Conservation (phyloP, 1,140 invertebrate genomes). For the Diprion similis region DNA sequence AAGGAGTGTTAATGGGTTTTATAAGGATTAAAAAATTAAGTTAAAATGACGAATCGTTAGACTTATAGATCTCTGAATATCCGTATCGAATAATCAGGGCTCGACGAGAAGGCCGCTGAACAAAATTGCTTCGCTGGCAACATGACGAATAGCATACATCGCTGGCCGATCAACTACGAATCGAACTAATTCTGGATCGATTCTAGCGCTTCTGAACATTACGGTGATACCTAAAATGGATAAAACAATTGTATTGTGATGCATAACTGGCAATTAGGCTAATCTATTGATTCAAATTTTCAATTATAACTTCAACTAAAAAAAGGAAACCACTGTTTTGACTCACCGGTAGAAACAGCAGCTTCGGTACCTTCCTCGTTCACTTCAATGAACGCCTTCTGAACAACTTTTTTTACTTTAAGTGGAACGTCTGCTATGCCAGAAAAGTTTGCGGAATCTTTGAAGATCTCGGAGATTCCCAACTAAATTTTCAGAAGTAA, state of each 20-base stretch:
- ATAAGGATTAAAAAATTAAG: too few species aligned
- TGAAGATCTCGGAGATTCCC: conserved; percentile 65
- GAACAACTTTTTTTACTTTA: conserved; percentile 59
- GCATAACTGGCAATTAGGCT: conserved; percentile 27
- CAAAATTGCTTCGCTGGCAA: conserved; percentile 42
- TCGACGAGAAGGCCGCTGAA: conserved; percentile 38
- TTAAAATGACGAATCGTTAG: too few species aligned
- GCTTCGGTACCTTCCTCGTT: conserved; percentile 70
- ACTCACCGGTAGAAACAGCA: conserved; percentile 61
- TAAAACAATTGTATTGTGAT: conserved; percentile 56
- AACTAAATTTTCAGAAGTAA: conserved; percentile 43
- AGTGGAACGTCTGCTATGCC: conserved; percentile 60
- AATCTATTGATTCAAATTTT: too few species aligned
- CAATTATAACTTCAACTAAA: too few species aligned
- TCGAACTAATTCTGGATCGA: conserved; percentile 24
- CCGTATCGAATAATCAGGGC: too few species aligned
- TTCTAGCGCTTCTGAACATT: conserved; percentile 41
- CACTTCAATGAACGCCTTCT: conserved; percentile 69
- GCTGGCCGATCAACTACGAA: conserved; percentile 53
- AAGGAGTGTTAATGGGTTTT: too few species aligned
- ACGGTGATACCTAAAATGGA: conserved; percentile 21
- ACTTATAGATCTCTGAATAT: too few species aligned
- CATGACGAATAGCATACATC: conserved; percentile 48
- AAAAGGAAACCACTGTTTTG: conserved; percentile 16
- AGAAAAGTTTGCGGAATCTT: conserved; percentile 60